Evolutionary conservation across 2,888 invertebrate genomes (phyloP), one percentile per base, ranked within the genome.

Genomic region (Epistrophe eligans): DNA sequence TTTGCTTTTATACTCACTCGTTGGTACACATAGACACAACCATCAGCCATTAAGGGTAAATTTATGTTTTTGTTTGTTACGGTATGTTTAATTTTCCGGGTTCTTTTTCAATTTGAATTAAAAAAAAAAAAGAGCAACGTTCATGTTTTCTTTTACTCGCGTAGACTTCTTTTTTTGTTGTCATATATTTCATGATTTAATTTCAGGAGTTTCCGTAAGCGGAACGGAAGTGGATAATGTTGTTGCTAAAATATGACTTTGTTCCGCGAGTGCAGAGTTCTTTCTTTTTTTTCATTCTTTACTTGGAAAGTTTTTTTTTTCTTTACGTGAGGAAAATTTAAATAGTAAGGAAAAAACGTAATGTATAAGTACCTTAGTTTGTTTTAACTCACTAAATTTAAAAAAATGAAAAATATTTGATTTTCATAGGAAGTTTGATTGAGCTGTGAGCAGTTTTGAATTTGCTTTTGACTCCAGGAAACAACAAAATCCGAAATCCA

Each of bases 21-120:
- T 24, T 17, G 40, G n/a, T 35, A 50, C 17, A 13, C 17, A 40
- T 32, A 35, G 35, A 50, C 55, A 71, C 45, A 58, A 50, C 57
- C 50, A 60, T 19, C 55, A 58, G 62, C 87, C 87, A 87, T 87
- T 87, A 87, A 87, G 87, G 87, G 87, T 83, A 83, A 79, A 87
- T 87, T 87, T 87, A 87, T 87, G 87, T 87, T 87, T 87, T 83
- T 87, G 87, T 87, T 87, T 87, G 87, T 87, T 87, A 87, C 87
- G 87, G 87, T 83, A 67, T 87, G 83, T 87, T 87, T 83, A 87
- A 87, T 87, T 87, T 87, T 87, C 87, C 87, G 87, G 87, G 77
- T 79, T 67, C 81, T 79, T 57, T 48, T 58, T 64, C 45, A 55
- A 83, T 79, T 87, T 81, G 79, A 87, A 83, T 83, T 82, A 24